A percentile compares a stretch with the other conserved stretches of the same genome.
Conservation (phyloP, 2,888 invertebrate genomes). For the Meghimatium bilineatum region DNA sequence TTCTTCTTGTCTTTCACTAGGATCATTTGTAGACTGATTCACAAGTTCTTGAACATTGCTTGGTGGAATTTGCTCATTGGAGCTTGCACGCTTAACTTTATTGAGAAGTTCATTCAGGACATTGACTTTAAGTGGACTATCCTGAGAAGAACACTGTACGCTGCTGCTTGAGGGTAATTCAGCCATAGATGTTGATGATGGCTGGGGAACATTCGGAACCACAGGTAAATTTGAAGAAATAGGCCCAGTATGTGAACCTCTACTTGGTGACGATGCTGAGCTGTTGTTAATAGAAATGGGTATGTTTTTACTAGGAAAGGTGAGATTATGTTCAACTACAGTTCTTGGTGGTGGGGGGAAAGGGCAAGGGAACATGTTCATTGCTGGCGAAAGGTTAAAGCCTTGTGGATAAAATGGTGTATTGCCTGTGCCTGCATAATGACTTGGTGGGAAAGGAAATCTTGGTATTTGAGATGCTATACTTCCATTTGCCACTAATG, state of each 20-base stretch:
- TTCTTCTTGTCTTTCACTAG: neutral
- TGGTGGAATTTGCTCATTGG: neutral
- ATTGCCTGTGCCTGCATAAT: slow-evolving; percentile 12
- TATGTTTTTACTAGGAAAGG: neutral
- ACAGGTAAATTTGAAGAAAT: neutral
- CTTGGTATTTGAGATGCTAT: slow-evolving; percentile 18
- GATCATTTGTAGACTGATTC: neutral
- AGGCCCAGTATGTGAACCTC: neutral
- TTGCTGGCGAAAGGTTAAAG: slow-evolving; percentile 6
- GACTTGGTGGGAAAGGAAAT: slow-evolving; percentile 51
- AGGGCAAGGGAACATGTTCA: slow-evolving; percentile 43
- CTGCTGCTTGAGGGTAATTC: neutral
- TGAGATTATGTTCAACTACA: neutral
- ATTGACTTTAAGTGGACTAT: slow-evolving; percentile 17
- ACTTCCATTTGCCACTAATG: neutral
- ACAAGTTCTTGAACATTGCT: neutral
- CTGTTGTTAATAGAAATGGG: slow-evolving; percentile 15
- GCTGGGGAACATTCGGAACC: neutral
- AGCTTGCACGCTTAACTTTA: slow-evolving; percentile 26
- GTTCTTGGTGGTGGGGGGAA: slow-evolving; percentile 2
- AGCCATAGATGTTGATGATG: neutral
- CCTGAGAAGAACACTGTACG: neutral
- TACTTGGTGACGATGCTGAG: neutral
- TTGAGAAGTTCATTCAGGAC: slow-evolving; percentile 34
- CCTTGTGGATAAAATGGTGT: slow-evolving; percentile 29